Evolutionary conservation across 1,140 invertebrate species (phyloP).

Genomic region (Euwallacea fornicatus): DNA sequence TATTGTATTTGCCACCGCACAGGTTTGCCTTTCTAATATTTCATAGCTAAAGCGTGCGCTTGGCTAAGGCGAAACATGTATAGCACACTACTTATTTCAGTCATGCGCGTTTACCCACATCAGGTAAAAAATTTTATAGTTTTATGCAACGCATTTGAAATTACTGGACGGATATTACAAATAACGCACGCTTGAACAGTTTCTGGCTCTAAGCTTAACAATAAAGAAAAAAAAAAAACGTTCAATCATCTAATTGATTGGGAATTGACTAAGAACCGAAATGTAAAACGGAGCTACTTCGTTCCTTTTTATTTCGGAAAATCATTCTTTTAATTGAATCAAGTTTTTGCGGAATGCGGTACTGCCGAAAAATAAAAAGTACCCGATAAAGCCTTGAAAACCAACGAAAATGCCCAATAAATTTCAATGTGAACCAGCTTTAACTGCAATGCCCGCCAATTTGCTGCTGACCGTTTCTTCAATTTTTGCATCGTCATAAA

Average conservation of each 20-base stretch:
- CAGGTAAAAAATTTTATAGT: conserved; percentile 8
- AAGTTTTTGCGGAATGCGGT: neutral
- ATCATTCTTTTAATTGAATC: neutral
- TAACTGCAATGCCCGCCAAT: conserved; percentile 11
- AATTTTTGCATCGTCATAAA: conserved; percentile 6
- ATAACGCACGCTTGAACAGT: conserved; percentile 20
- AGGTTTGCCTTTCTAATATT: conserved; percentile 23
- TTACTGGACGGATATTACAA: conserved; percentile 6
- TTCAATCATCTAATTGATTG: conserved; percentile 27
- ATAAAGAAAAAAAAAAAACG: conserved; percentile 12
- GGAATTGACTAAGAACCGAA: conserved; percentile 23
- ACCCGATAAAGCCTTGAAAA: conserved; percentile 24
- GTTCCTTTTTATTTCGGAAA: neutral
- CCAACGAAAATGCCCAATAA: conserved; percentile 27
- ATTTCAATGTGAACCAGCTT: conserved; percentile 27
- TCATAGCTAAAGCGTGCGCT: neutral
- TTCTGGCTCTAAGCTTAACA: conserved; percentile 2
- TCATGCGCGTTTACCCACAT: conserved; percentile 1
- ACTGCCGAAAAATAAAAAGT: neutral
- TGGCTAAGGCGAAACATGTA: neutral
- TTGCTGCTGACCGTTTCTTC: conserved; percentile 8
- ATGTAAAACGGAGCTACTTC: neutral
- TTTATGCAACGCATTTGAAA: conserved; percentile 19
- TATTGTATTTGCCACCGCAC: conserved; percentile 1
- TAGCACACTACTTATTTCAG: neutral